Evolutionary conservation across 2,113 vertebrate species (phyloP).

Genomic region (Lipotes vexillifer): DNA sequence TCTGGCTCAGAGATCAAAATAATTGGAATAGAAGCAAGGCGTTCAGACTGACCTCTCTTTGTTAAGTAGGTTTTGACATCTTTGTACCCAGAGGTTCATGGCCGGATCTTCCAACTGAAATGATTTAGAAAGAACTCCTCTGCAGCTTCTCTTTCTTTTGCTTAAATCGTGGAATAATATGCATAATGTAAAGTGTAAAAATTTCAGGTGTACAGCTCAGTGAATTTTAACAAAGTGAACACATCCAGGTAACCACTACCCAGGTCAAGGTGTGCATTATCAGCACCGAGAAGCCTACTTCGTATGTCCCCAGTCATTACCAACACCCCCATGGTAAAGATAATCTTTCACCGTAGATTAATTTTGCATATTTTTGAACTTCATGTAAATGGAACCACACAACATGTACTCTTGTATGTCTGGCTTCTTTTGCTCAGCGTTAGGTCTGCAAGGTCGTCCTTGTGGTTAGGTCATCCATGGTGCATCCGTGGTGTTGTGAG

Average conservation of each 20-base stretch:
- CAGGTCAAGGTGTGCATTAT: background rate
- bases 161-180: background rate
- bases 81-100: background rate
- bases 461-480: background rate
- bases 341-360: background rate
- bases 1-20: conserved; percentile 28
- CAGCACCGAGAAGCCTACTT: background rate
- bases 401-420: background rate
- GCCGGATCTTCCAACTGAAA: conserved; percentile 19
- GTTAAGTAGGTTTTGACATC: conserved; percentile 17
- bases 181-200: background rate
- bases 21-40: conserved; percentile 15
- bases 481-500: background rate
- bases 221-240: background rate
- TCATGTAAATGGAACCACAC: conserved; percentile 1
- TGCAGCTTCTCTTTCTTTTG: background rate
- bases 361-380: conserved; percentile 13
- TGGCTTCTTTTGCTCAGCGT: background rate
- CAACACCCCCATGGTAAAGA: background rate
- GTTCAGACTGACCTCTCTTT: conserved; percentile 8
- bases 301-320: background rate
- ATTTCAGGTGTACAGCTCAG: background rate
- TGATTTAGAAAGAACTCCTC: background rate
- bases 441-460: background rate
- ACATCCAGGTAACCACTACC: background rate